These are phyloP conservation scores for Pogonus chalceus DNA, from an alignment of 1,140 invertebrate genomes.

Conservation along the genomic window DNA sequence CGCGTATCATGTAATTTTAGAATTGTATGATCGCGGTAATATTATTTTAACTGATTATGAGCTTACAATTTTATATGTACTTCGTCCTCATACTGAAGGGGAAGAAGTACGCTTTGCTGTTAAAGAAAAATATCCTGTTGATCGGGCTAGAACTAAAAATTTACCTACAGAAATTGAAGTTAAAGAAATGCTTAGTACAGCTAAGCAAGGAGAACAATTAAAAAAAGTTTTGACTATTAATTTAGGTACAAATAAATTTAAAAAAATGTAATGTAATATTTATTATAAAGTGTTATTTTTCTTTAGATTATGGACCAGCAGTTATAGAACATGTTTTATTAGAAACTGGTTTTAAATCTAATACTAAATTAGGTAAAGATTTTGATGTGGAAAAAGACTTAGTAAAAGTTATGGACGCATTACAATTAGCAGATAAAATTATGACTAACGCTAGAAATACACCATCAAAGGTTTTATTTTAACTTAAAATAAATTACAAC, in stretches of 20 bases:
- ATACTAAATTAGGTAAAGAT: constrained; percentile 42
- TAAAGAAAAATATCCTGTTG: constrained; percentile 80
- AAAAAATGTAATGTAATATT: constrained; percentile 3
- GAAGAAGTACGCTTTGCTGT: constrained; percentile 90
- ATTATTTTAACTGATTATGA: constrained; percentile 89
- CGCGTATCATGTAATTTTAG: constrained; percentile 91
- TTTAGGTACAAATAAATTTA: constrained; percentile 43
- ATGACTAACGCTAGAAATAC: constrained; percentile 43
- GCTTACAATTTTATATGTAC: constrained; percentile 84
- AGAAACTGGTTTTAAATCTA: constrained; percentile 52
- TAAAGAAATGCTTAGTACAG: constrained; percentile 48
- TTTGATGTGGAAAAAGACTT: constrained; percentile 59
- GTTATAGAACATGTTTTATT: constrained; percentile 83
- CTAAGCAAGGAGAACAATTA: constrained; percentile 66
- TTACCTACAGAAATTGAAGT: constrained; percentile 35
- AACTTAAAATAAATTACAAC: constrained; percentile 7
- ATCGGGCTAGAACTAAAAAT: constrained; percentile 54
- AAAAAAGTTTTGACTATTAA: constrained; percentile 80
- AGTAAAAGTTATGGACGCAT: constrained; percentile 51
- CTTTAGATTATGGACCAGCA: constrained; percentile 74
- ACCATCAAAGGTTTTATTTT: constrained; percentile 38
- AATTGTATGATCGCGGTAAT: constrained; percentile 95
- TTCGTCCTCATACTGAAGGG: constrained; percentile 86
- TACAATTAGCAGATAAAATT: constrained; percentile 59
- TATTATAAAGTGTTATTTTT: not conserved